phyloP scores from a whole-genome alignment of 1,140 invertebrate genomes.

The Rhopalosiphum maidis region DNA sequence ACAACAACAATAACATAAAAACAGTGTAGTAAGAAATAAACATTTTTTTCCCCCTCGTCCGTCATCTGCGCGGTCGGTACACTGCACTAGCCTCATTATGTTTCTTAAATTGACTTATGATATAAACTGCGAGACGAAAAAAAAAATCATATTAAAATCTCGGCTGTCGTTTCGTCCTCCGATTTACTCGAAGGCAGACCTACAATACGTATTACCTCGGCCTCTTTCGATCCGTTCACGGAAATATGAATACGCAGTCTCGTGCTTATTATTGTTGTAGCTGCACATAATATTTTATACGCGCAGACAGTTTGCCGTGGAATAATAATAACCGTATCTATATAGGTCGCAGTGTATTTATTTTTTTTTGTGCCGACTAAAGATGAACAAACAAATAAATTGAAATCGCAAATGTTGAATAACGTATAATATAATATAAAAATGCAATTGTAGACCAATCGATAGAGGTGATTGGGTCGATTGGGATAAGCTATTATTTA shows the following conservation, averaged over 20 bases:
- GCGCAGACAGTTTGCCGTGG: background rate
- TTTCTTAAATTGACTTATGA: background rate
- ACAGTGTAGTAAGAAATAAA: background rate
- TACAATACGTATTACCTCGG: background rate
- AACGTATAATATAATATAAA: background rate
- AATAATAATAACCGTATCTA: background rate
- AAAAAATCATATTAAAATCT: background rate
- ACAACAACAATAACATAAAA: background rate
- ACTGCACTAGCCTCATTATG: background rate
- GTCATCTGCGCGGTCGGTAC: too few relatives aligned
- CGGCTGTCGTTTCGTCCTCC: background rate
- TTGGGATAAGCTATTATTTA: background rate
- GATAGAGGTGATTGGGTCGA: background rate
- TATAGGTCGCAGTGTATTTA: background rate
- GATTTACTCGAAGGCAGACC: background rate
- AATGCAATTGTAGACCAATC: background rate
- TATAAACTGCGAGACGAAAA: background rate
- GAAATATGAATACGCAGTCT: background rate
- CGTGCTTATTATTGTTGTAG: background rate
- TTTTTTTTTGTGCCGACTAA: background rate
- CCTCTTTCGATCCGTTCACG: background rate
- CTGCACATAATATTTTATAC: background rate
- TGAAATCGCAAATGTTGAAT: background rate
- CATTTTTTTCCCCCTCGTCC: too few relatives aligned
- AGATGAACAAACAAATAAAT: conserved; percentile 3